phyloP scores from a whole-genome alignment of 2,888 invertebrate genomes.

The Penaeus monodon region DNA sequence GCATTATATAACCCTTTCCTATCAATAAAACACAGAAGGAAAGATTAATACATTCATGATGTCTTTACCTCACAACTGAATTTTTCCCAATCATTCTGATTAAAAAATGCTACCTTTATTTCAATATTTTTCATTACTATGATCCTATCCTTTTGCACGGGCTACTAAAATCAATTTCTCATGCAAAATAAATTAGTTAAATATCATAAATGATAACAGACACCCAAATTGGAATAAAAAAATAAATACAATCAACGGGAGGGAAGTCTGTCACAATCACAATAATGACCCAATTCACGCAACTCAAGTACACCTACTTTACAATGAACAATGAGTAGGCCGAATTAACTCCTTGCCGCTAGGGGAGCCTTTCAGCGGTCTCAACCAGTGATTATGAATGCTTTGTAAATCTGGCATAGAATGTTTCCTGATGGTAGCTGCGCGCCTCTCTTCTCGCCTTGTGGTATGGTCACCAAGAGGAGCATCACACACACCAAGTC shows the following conservation, averaged over 20 bases:
- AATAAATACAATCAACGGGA: too few species aligned
- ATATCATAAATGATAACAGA: too few species aligned
- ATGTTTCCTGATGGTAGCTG: constrained; percentile 4
- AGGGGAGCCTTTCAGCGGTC: not conserved
- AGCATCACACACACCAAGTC: not conserved
- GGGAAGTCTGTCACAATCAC: not conserved
- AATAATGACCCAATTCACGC: not conserved
- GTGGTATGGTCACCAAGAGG: constrained; percentile 4
- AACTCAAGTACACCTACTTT: constrained; percentile 2
- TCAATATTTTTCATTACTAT: not conserved
- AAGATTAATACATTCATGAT: too few species aligned
- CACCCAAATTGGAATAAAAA: too few species aligned
- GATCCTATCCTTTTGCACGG: not conserved
- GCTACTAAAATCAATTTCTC: too few species aligned
- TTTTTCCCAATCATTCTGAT: not conserved
- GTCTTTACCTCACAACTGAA: not conserved
- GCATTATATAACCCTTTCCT: too few species aligned
- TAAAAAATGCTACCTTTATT: not conserved
- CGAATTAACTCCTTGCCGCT: constrained; percentile 3
- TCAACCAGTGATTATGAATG: constrained; percentile 9
- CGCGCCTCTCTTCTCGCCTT: not conserved
- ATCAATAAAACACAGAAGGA: too few species aligned
- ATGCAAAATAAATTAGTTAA: too few species aligned
- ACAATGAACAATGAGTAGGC: constrained; percentile 6
- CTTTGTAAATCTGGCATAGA: not conserved